These are phyloP conservation scores for Ursus arctos DNA, from an alignment of 2,113 vertebrate genomes.

Conservation along the genomic window DNA sequence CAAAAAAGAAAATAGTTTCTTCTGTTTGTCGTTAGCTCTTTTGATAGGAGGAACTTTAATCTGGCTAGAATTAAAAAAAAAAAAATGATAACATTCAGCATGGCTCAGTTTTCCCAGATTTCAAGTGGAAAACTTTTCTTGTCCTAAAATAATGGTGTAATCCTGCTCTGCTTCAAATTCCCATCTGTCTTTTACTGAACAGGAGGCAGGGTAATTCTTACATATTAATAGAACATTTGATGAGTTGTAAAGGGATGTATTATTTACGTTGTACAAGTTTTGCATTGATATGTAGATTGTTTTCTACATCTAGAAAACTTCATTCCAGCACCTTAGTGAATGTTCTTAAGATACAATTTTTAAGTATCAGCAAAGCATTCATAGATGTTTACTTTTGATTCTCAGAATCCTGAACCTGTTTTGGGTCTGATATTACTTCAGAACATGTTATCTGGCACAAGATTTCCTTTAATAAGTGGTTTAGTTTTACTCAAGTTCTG, in stretches of 20 bases:
- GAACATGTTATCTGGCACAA: conserved; percentile 70
- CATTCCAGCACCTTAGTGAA: conserved; percentile 74
- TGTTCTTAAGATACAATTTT: conserved; percentile 68
- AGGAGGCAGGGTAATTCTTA: conserved; percentile 62
- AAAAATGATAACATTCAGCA: conserved; percentile 41
- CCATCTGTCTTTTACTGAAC: conserved; percentile 37
- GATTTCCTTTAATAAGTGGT: conserved; percentile 72
- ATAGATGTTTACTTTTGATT: conserved; percentile 70
- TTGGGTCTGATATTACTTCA: conserved; percentile 63
- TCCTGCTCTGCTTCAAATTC: conserved; percentile 66
- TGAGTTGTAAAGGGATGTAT: conserved; percentile 63
- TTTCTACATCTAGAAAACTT: conserved; percentile 66
- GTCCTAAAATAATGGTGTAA: conserved; percentile 51
- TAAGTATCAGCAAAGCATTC: conserved; percentile 75
- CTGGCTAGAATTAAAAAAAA: conserved; percentile 50
- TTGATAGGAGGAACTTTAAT: conserved; percentile 60
- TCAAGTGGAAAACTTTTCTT: conserved; percentile 65
- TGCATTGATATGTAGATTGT: conserved; percentile 59
- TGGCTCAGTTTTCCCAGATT: conserved; percentile 62
- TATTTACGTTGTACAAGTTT: conserved; percentile 63
- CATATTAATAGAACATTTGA: conserved; percentile 63
- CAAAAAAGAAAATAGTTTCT: conserved; percentile 39
- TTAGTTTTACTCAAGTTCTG: conserved; percentile 69
- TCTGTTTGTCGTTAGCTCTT: conserved; percentile 42
- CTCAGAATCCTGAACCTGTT: conserved; percentile 69